These are phyloP conservation scores for Lacanobia wlatinum DNA, from an alignment of 2,888 invertebrate species.

Conservation along the genomic window DNA sequence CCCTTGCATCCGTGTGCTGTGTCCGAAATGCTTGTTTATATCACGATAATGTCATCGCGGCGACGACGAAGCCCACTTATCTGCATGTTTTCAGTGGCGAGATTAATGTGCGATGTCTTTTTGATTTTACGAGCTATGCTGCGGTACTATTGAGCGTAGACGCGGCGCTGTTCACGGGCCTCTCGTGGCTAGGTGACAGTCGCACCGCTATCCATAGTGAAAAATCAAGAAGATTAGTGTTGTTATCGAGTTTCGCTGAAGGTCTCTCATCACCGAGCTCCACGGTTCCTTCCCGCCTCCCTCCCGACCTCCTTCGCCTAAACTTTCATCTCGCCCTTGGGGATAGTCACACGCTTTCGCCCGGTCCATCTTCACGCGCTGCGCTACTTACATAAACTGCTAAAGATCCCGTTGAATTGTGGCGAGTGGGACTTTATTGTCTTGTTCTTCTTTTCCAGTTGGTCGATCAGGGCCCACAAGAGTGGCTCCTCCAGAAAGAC, in stretches of 20 bases:
- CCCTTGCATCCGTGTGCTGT: slow-evolving; percentile 87
- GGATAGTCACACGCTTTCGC: slow-evolving; percentile 88
- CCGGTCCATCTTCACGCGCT: slow-evolving; percentile 89
- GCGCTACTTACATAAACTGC: slow-evolving; percentile 88
- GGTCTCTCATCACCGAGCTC: slow-evolving; percentile 87
- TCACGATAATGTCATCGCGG: slow-evolving; percentile 69
- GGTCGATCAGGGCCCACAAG: slow-evolving; percentile 91
- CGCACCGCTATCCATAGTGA: slow-evolving; percentile 88
- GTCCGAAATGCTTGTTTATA: slow-evolving; percentile 82
- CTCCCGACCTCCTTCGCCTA: slow-evolving; percentile 70
- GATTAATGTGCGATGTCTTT: slow-evolving; percentile 89
- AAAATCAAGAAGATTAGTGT: slow-evolving; percentile 84
- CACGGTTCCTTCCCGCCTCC: slow-evolving; percentile 65
- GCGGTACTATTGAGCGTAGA: slow-evolving; percentile 76
- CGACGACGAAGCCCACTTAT: slow-evolving; percentile 79
- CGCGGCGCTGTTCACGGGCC: slow-evolving; percentile 73
- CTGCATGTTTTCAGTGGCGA: slow-evolving; percentile 87
- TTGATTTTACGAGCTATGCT: slow-evolving; percentile 85
- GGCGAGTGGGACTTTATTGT: slow-evolving; percentile 90
- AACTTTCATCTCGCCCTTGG: slow-evolving; percentile 82
- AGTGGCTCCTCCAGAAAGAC: slow-evolving; percentile 91
- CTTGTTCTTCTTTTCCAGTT: slow-evolving; percentile 91
- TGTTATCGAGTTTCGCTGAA: slow-evolving; percentile 88
- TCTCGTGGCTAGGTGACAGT: slow-evolving; percentile 72
- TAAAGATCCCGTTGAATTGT: slow-evolving; percentile 80